A percentile compares a stretch with the other conserved stretches of the same genome.
Evolutionary conservation across 2,113 vertebrate species (phyloP).

Genomic region (Mormyrus lacerda): DNA sequence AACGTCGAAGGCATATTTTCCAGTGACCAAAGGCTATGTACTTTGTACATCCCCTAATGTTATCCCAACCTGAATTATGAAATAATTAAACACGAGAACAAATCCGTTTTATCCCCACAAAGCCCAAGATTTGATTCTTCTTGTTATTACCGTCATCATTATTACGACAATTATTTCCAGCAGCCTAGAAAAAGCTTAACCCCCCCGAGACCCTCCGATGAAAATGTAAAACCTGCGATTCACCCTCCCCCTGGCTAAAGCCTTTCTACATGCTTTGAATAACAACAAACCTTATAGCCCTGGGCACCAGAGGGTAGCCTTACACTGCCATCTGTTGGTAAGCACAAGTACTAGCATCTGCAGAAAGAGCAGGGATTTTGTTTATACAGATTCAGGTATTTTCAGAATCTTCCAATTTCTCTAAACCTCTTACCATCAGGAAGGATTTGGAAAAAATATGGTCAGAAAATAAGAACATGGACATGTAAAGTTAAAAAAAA

Average conservation of each 20-base stretch:
- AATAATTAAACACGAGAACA: constrained; percentile 19
- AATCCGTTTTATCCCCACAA: constrained; percentile 10
- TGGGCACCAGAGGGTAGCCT: not conserved
- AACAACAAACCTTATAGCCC: not conserved
- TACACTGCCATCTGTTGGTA: constrained; percentile 15
- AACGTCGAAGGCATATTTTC: not conserved
- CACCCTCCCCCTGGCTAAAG: constrained; percentile 22
- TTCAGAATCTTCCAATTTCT: not conserved
- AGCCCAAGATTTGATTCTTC: constrained; percentile 7
- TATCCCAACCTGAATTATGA: constrained; percentile 7
- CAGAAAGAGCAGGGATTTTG: not conserved
- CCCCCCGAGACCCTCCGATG: constrained; percentile 15
- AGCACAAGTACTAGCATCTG: not conserved
- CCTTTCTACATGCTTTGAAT: constrained; percentile 11
- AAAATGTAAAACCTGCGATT: constrained; percentile 24
- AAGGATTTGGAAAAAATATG: not conserved
- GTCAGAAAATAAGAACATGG: not conserved
- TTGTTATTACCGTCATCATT: constrained; percentile 28
- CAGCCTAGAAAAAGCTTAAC: constrained; percentile 24
- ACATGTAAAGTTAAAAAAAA: not conserved
- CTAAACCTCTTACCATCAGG: not conserved
- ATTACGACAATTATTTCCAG: constrained; percentile 35
- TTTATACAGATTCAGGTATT: not conserved
- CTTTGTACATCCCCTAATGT: constrained; percentile 5
- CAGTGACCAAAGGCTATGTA: not conserved